Evolutionary conservation across 2,888 invertebrate genomes (phyloP), one percentile per base, ranked within the genome.

Genomic region (Arctia plantaginis): DNA sequence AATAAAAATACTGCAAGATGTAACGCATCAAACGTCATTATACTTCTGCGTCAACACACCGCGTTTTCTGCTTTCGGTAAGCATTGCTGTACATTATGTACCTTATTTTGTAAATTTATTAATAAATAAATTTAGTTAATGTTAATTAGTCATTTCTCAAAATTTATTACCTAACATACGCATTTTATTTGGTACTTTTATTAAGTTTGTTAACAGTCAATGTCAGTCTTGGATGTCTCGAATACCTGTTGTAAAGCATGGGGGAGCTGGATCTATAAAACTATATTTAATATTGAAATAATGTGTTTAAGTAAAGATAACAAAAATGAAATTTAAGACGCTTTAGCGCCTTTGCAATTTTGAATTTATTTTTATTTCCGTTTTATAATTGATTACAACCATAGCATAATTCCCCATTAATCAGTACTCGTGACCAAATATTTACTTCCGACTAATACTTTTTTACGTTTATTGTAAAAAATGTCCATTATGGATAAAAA

Each of bases 1-100:
- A 75, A 80, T 77, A 72, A 76, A 73, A 27, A 62, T 44, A 68
- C 18, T n/a, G 66, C 18, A 55, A 27, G 35, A 51, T 30, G 39
- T 30, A 59, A 69, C 41, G 41, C 39, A 62, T 35, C 44, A 70
- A 62, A 59, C 55, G 27, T 39, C 41, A 70, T 41, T 41, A 27
- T 41, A 51, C 39, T 70, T 62, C 59, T 62, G 41, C 20, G 59
- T 44, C 20, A 47, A n/a, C 64, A 18, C 30, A 64, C 55, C 39
- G 30, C 41, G 35, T 27, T 62, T 62, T 62, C 41, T 66, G 39
- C n/a, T 41, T 66, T 20, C 30, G 62, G 62, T 70, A 44, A 64
- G 62, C 27, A 41, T 41, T 64, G 44, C 23, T 55, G 27, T 39
- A 67, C 44, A 67, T 41, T 0, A 3, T 15, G 3, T 10, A 7